Evolutionary conservation across 2,888 invertebrate species (phyloP).

Genomic region (Leptinotarsa haldemani): DNA sequence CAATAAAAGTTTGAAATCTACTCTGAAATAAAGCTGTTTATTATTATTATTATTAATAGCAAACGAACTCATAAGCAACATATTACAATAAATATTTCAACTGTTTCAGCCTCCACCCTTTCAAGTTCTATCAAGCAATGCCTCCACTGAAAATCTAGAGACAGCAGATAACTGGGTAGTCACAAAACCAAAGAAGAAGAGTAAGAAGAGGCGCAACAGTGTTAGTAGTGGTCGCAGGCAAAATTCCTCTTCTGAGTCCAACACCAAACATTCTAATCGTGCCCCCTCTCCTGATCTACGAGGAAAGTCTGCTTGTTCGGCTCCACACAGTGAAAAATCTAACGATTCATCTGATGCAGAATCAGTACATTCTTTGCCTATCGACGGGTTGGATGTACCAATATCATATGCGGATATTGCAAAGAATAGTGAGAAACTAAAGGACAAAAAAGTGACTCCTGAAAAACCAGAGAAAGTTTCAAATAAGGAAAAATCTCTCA

Average conservation of each 20-base stretch:
- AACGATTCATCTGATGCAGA: slow-evolving; percentile 85
- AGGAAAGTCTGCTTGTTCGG: slow-evolving; percentile 80
- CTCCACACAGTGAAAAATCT: slow-evolving; percentile 86
- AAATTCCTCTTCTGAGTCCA: slow-evolving; percentile 33
- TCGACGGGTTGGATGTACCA: slow-evolving; percentile 63
- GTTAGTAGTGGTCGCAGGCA: slow-evolving; percentile 62
- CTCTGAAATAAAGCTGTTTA: too few relatives aligned
- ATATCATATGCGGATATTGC: slow-evolving; percentile 87
- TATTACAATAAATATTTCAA: not conserved
- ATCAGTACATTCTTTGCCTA: slow-evolving; percentile 86
- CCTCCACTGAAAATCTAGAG: slow-evolving; percentile 65
- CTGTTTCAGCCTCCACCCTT: slow-evolving; percentile 50
- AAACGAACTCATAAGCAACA: too few relatives aligned
- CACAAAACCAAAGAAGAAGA: slow-evolving; percentile 83
- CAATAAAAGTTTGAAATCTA: too few relatives aligned
- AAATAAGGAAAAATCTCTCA: slow-evolving; percentile 48
- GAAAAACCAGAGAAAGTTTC: slow-evolving; percentile 49
- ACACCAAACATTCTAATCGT: slow-evolving; percentile 40
- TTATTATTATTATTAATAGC: too few relatives aligned
- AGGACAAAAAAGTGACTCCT: slow-evolving; percentile 54
- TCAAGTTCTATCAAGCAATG: slow-evolving; percentile 60
- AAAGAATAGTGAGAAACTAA: slow-evolving; percentile 65
- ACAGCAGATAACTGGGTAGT: slow-evolving; percentile 85
- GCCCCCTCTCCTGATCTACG: slow-evolving; percentile 59
- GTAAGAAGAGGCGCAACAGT: slow-evolving; percentile 75